Base-by-base conservation (phyloP, 1,140 invertebrate species). In the Adelges cooleyi region DNA sequence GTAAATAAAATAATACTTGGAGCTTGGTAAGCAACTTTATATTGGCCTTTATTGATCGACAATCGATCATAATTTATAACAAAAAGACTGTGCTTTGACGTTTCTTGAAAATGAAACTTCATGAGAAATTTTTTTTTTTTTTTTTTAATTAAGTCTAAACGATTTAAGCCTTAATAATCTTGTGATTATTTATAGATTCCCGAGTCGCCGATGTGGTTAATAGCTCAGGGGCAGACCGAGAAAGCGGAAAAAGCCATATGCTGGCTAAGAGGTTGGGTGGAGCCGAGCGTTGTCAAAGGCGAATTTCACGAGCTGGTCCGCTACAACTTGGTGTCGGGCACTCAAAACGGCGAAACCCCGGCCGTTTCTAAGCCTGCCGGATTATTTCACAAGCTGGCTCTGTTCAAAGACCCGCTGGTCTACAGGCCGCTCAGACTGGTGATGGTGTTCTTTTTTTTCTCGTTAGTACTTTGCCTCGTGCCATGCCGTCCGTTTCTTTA, bases 181-280 rank as follows among this genome's bases (percentile, higher is more conserved):
- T 17, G 1, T 54, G 33, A 8, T 54, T 10, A 8, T 17, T 38
- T 23, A 0, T 29, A 80, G 79, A 73, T 84, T 10, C 84, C 84
- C 6, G 84, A 86, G 74, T 82, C 83, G 6, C 84, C 85, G 25
- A 74, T 83, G 6, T 86, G 83, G 82, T 72, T 82, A 6, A 68
- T 81, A 40, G 75, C 76, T 13, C 76, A 77, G 69, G 76, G 78
- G 3, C 70, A 75, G 65, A 73, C 75, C 27, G 74, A 77, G 13
- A 77, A 80, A 20, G 78, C 80, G 1, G 67, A 77, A 18, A 74
- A 75, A 48, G 73, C 78, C 0, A 68, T 81, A 0, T 77, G 77
- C 29, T 79, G 77, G 73, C 71, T 81, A 0, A 73, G 80, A 11
- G 80, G 79, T 0, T 81, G 79, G 79, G 71, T 70, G 3, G 72